Percentiles rank a stretch among this genome's conserved stretches.
phyloP scores from a whole-genome alignment of 2,113 vertebrate genomes.

The Cebus imitator region DNA sequence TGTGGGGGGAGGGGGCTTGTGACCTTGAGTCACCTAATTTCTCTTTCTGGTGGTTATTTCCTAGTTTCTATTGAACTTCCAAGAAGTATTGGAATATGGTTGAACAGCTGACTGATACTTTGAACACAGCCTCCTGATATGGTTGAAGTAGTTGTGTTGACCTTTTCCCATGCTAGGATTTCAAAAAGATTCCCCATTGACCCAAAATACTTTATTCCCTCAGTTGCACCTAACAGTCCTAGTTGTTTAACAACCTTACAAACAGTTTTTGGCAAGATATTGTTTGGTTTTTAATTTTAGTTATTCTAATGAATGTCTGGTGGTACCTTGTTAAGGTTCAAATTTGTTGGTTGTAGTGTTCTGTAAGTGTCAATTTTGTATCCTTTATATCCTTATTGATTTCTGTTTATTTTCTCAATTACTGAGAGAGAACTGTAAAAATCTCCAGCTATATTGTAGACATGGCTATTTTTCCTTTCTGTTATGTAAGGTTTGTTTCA shows the following conservation, averaged over 20 bases:
- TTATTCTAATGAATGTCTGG: not conserved
- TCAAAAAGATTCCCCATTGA: too few relatives aligned
- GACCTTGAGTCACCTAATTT: too few relatives aligned
- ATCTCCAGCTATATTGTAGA: not conserved
- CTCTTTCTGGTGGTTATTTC: too few relatives aligned
- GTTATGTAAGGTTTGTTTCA: not conserved
- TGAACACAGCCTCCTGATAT: too few relatives aligned
- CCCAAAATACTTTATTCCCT: too few relatives aligned
- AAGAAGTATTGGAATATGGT: too few relatives aligned
- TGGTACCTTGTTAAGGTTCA: not conserved
- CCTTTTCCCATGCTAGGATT: too few relatives aligned
- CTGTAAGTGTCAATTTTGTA: not conserved
- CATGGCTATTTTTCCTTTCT: not conserved
- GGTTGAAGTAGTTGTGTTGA: too few relatives aligned
- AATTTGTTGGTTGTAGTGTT: not conserved
- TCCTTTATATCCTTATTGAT: not conserved
- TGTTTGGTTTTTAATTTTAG: not conserved
- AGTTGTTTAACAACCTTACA: not conserved
- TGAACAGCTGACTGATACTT: too few relatives aligned
- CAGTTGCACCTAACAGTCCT: not conserved
- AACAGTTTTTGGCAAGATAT: not conserved
- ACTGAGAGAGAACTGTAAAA: not conserved
- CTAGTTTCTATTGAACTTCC: too few relatives aligned
- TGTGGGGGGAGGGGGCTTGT: too few relatives aligned
- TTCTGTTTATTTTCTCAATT: not conserved